These are phyloP conservation scores for Piscicola geometra DNA, from an alignment of 2,888 invertebrate genomes.

Conservation along the genomic window DNA sequence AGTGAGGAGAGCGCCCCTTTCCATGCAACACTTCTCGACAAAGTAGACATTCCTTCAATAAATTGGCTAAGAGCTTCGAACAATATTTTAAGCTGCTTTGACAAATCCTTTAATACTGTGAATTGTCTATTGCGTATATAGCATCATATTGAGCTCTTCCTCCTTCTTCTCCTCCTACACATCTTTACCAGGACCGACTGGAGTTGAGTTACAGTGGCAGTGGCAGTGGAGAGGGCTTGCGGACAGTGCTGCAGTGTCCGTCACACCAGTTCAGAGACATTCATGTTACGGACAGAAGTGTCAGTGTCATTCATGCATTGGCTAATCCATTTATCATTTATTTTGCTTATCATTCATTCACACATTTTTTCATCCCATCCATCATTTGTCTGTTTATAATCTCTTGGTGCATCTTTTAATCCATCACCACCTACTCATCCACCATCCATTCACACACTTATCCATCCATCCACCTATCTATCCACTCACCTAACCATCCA, in stretches of 20 bases:
- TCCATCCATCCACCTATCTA: constrained; percentile 6
- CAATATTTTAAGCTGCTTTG: not conserved
- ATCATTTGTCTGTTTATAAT: not conserved
- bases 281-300: not conserved
- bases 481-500: no score
- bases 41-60: not conserved
- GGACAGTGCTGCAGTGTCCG: not conserved
- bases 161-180: no score
- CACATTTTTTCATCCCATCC: constrained; percentile 6
- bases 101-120: not conserved
- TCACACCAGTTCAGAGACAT: not conserved
- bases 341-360: constrained; percentile 7
- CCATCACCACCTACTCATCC: not conserved
- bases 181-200: not conserved
- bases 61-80: no score
- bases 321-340: not conserved
- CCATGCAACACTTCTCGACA: not conserved
- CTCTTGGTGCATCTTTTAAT: no score
- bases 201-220: not conserved
- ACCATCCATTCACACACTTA: not conserved
- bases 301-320: not conserved
- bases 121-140: not conserved
- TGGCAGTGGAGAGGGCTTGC: not conserved
- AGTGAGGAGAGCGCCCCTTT: not conserved
- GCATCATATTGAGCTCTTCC: not conserved